Evolutionary conservation across 2,888 invertebrate species (phyloP), one percentile per base, ranked within the genome.

Genomic region (Creontiades dilutus): DNA sequence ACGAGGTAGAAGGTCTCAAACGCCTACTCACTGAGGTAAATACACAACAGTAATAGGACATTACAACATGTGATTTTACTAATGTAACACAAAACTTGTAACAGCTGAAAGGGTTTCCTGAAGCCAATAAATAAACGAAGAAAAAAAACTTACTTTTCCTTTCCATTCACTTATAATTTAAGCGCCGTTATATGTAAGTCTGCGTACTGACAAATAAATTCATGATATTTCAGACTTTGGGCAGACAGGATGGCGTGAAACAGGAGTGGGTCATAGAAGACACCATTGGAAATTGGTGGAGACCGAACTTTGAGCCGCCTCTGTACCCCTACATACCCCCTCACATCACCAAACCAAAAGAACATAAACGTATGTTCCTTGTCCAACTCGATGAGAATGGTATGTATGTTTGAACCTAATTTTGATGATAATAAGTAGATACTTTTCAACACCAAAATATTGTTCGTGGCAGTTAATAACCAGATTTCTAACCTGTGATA

Each of bases 241-340:
- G 99, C 89, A 95, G 99, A 92, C 98, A 99, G 93, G 99, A 99
- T 93, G 98, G 98, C 16, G 97, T 98, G 16, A 97, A 98, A 92
- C 98, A 99, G 93, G 99, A 99, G 92, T 99, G 99, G 99, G 95
- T 98, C 16, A 96, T 99, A 90, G 99, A 99, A 94, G 98, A 99
- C 93, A 96, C 96, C n/a, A 96, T 97, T 92, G 98, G 98, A 16
- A 99, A 99, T 94, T 99, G 99, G 99, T 99, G 99, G 99, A 95
- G 99, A 91, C 99, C 99, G 0, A 99, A 99, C 94, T 99, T 99
- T 94, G 99, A 99, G 94, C 99, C 99, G 23, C 99, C 99, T 0
- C 98, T 99, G 93, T 99, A 99, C 94, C 99, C 99, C 0, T 99
- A 99, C 95, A 97, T 99, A 93, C 99, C 99, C 9, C 99, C 99